Conservation (phyloP, 2,888 invertebrate species). For the Craniophora ligustri region DNA sequence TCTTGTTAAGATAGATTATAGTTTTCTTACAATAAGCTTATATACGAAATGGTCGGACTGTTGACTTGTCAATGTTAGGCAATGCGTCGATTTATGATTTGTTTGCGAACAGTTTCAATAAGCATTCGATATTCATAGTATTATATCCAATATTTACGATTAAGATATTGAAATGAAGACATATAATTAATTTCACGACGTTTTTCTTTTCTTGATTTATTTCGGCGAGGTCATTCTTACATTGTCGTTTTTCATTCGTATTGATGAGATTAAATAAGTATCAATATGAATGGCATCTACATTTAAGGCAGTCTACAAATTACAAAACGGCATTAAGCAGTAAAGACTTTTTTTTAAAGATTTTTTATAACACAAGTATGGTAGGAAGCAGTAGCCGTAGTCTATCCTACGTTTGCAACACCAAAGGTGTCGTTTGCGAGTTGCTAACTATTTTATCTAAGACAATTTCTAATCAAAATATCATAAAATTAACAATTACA, state of each 20-base stretch:
- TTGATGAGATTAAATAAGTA: conserved; percentile 17
- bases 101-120: conserved; percentile 40
- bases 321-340: too few species aligned
- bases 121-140: conserved; percentile 30
- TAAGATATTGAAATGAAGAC: conserved; percentile 47
- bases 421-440: too few species aligned
- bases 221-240: conserved; percentile 25
- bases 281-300: conserved; percentile 17
- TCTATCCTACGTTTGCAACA: too few species aligned
- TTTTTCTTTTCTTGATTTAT: conserved; percentile 27
- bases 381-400: too few species aligned
- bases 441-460: too few species aligned
- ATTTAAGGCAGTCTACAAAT: too few species aligned
- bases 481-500: conserved; percentile 3
- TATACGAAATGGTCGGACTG: conserved; percentile 32
- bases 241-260: conserved; percentile 9
- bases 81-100: conserved; percentile 47
- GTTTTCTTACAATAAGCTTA: conserved; percentile 40
- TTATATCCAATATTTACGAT: conserved; percentile 45
- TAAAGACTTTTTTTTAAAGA: too few species aligned
- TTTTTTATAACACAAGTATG: too few species aligned
- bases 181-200: conserved; percentile 29
- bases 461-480: not conserved
- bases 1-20: conserved; percentile 66
- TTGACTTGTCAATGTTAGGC: conserved; percentile 71